These are phyloP conservation scores for Neolamprologus ventralis DNA, from an alignment of 2,113 vertebrate species.

Conservation along the genomic window DNA sequence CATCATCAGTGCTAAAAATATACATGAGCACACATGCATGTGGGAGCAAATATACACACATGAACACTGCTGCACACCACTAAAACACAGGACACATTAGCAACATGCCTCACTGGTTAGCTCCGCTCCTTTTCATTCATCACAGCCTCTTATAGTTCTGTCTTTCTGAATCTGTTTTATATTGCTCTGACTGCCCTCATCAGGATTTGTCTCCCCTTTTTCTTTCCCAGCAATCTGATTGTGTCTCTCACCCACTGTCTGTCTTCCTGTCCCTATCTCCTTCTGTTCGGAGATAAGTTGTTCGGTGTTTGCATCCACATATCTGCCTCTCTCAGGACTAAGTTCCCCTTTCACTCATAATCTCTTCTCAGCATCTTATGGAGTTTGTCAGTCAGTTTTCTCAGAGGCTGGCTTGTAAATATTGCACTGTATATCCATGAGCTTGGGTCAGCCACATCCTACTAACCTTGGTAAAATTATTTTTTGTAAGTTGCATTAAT, in stretches of 20 bases:
- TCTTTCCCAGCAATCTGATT: conserved; percentile 25
- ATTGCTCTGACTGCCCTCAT: not conserved
- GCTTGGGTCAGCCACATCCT: not conserved
- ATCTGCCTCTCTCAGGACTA: conserved; percentile 35
- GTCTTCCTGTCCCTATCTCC: conserved; percentile 27
- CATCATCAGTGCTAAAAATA: conserved; percentile 74
- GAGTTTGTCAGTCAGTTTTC: conserved; percentile 30
- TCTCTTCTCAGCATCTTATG: conserved; percentile 12
- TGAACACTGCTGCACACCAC: not conserved
- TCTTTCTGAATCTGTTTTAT: not conserved
- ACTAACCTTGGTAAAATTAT: not conserved
- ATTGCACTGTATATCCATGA: not conserved
- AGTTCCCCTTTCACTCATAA: conserved; percentile 15
- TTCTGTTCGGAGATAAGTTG: conserved; percentile 34
- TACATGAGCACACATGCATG: conserved; percentile 8
- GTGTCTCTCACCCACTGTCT: conserved; percentile 14
- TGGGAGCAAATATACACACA: not conserved
- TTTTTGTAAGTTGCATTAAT: not conserved
- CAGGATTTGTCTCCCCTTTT: not conserved
- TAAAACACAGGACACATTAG: conserved; percentile 63
- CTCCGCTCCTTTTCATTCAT: conserved; percentile 4
- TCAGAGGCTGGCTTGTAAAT: not conserved
- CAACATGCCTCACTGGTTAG: conserved; percentile 56
- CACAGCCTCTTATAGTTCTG: not conserved
- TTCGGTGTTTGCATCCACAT: conserved; percentile 30